Evolutionary conservation across 2,113 vertebrate species (phyloP), one percentile per base, ranked within the genome.

Genomic region (Podocnemis expansa): DNA sequence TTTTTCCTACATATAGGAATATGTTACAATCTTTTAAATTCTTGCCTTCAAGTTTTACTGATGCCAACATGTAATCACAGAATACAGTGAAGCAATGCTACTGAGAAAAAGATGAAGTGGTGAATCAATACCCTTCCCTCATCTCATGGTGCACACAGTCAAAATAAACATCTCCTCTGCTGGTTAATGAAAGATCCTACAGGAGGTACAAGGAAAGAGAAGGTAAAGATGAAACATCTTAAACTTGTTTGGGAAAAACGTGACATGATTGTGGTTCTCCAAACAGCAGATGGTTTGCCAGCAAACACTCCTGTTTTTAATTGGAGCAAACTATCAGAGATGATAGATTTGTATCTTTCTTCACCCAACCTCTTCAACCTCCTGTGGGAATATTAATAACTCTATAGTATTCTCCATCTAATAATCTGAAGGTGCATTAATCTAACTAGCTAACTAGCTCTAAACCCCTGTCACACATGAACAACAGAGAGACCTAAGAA

Each of bases 21-120:
- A 5, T 17, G 21, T 34, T 49, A 34, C 25, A 19, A 22, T 10
- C 60, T 1, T 0, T 19, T 80, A 25, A 58, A 80, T 27, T 1
- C 3, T 43, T 78, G 43, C 21, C 56, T 78, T 80, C 60, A 45
- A 8, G 29, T 12, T 75, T 21, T 84, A 24, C n/a, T 54, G 19
- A 41, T 73, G 67, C 55, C 31, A 31, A 41, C 3, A 2, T 6
- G 9, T 78, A 10, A 21, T 14, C 56, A 34, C 41, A n/a, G 80
- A 70, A 49, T 27, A 14, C 1, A 63, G 31, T 13, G 55, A 78
- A 47, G 47, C 31, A 34, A 25, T n/a, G 21, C 34, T 70, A 38
- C 70, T 27, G 80, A 67, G 38, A 22, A 52, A 38, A 45, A 52
- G 17, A 10, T n/a, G 60, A 34, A 29, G 29, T 41, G 43, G n/a